phyloP scores from a whole-genome alignment of 1,140 invertebrate genomes.

The Eumaeus atala region DNA sequence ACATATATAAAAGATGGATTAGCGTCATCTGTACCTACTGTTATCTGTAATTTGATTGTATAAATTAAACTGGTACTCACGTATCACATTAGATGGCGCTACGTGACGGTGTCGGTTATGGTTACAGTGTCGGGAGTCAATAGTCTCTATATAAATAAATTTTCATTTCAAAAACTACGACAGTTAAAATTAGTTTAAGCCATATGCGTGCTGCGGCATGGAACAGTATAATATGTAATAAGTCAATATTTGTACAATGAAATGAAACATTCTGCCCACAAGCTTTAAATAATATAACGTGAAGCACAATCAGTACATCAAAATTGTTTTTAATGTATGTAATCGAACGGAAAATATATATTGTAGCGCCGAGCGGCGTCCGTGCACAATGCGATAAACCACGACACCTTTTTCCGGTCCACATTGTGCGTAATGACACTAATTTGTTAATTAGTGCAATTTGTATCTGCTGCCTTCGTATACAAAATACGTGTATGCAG shows the following conservation, averaged over 20 bases:
- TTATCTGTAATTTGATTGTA: no score
- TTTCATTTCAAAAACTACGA: no score
- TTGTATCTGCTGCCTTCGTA: neutral
- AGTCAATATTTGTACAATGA: conserved; percentile 9
- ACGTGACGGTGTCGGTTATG: no score
- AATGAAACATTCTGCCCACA: conserved; percentile 5
- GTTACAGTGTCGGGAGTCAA: no score
- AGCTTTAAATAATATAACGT: conserved; percentile 7
- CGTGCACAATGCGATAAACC: conserved; percentile 4
- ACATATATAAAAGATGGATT: no score
- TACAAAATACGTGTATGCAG: neutral
- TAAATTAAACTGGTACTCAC: no score
- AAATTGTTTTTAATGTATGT: conserved; percentile 10
- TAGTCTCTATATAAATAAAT: no score
- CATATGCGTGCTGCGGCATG: no score
- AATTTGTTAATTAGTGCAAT: conserved; percentile 11
- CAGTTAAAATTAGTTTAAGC: no score
- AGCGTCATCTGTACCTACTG: no score
- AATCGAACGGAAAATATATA: conserved; percentile 8
- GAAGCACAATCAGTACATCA: conserved; percentile 5
- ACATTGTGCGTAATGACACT: conserved; percentile 7
- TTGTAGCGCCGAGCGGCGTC: neutral
- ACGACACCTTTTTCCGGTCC: conserved; percentile 8
- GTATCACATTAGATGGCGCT: no score
- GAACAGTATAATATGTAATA: conserved; percentile 3